Base-by-base conservation (phyloP, 1,140 invertebrate species). In the Leguminivora glycinivorella region DNA sequence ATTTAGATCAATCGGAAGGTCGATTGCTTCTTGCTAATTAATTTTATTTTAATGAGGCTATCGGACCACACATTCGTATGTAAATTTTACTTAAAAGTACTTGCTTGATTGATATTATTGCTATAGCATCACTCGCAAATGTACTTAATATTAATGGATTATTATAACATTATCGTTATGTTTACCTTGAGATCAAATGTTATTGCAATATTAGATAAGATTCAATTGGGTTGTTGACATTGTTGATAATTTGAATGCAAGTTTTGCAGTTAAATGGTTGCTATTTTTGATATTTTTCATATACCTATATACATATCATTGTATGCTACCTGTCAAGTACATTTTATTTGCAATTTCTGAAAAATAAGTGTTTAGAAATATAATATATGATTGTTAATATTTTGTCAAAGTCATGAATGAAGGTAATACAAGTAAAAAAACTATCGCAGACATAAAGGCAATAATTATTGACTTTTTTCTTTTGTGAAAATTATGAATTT, bases 21-120 rank as follows among this genome's bases (percentile, higher is more conserved):
- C 67, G 19, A 47, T 47, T 40, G 40, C n/a, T 43, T 26, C 34
- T 22, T 68, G 6, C 19, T 68, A 47, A 68, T 68, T 43, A 47
- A 43, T 68, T 14, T 43, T 68, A 68, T 25, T 68, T 68, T 68
- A 68, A 68, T 63, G 24, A 63, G 58, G 31, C 29, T 17, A 29
- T 29, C 14, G 5, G 14, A 26, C 14, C 26, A 63, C 58, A 26
- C 7, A 58, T 58, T 14, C 25, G n/a, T 58, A 29, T 63, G n/a
- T 63, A 63, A 63, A 63, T 34, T 9, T 63, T 63, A 63, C 58
- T 63, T 31, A 63, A 6, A 17, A 14, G 7, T 58, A 29, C 22
- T 7, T 14, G 12, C 0, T n/a, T 56, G 19, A 26, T 56, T 63
- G 29, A n/a, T 29, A 63, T 63, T 29, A 63, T 31, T 63, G 26